Conservation (phyloP, 2,888 invertebrate genomes). For the Volucella bombylans region DNA sequence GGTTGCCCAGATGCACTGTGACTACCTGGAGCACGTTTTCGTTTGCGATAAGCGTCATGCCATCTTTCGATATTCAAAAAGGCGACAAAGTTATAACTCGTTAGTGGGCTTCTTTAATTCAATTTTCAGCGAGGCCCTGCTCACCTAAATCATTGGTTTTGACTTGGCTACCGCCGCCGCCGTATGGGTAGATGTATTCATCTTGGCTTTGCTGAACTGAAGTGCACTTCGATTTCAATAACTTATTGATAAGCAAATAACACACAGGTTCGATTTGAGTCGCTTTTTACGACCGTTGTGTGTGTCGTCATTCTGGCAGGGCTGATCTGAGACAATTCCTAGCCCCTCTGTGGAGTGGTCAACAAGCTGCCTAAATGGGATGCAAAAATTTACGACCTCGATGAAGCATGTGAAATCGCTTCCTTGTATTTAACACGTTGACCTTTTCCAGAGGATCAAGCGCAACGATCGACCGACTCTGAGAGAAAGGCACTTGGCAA, state of each 20-base stretch:
- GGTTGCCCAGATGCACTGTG: constrained; percentile 3
- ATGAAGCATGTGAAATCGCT: constrained; percentile 75
- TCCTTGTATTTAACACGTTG: constrained; percentile 75
- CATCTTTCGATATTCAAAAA: background rate
- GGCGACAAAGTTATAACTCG: constrained; percentile 59
- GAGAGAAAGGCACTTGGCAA: constrained; percentile 39
- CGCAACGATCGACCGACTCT: constrained; percentile 1
- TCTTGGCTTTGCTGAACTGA: constrained; percentile 34
- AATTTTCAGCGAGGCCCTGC: constrained; percentile 49
- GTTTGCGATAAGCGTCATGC: constrained; percentile 35
- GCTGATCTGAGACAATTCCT: constrained; percentile 11
- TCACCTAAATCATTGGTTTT: constrained; percentile 47
- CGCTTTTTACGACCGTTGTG: constrained; percentile 50
- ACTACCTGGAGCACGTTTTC: constrained; percentile 35
- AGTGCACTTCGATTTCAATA: constrained; percentile 72
- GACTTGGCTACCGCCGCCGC: constrained; percentile 1
- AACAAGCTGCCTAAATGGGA: constrained; percentile 69
- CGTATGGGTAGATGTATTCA: constrained; percentile 12
- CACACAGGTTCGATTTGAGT: constrained; percentile 65
- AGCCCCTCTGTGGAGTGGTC: background rate
- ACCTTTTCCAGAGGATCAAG: constrained; percentile 49
- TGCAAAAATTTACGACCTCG: constrained; percentile 75
- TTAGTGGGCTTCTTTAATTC: constrained; percentile 59
- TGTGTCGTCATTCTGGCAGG: constrained; percentile 56
- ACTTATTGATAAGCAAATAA: constrained; percentile 72